phyloP scores from a whole-genome alignment of 2,888 invertebrate genomes.

The Heliconius sara region DNA sequence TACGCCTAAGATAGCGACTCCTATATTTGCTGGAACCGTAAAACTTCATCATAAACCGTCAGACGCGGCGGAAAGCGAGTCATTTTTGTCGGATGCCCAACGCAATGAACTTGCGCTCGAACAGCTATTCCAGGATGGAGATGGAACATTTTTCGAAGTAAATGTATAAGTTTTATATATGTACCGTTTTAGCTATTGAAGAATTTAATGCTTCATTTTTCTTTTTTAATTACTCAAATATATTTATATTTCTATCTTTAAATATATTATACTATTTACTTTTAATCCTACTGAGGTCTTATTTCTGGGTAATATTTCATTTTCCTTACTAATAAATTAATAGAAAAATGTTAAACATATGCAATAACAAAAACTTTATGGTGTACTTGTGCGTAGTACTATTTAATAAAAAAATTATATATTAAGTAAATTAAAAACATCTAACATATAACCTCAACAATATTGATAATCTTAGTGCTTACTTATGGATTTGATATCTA shows the following conservation, averaged over 20 bases:
- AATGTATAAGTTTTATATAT: constrained; percentile 38
- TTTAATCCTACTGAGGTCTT: not conserved
- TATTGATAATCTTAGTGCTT: not conserved
- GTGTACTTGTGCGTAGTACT: too few relatives aligned
- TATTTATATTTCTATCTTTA: not conserved
- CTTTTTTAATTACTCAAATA: not conserved
- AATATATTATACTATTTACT: not conserved
- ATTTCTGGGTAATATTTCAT: not conserved
- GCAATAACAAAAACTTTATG: not conserved
- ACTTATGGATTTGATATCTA: not conserved
- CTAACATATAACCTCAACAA: not conserved
- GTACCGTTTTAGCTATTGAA: not conserved
- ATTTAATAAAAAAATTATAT: too few relatives aligned
- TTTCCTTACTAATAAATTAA: not conserved
- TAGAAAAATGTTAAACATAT: not conserved
- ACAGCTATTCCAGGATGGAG: constrained; percentile 75
- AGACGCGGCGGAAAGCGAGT: constrained; percentile 71
- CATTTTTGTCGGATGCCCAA: constrained; percentile 73
- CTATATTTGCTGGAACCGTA: constrained; percentile 73
- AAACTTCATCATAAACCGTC: constrained; percentile 72
- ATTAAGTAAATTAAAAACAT: too few relatives aligned
- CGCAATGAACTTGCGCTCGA: constrained; percentile 77
- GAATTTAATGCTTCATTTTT: not conserved
- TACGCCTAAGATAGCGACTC: constrained; percentile 77
- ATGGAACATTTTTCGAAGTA: constrained; percentile 71